Evolutionary conservation across 1,140 invertebrate genomes (phyloP).

Genomic region (Periplaneta americana): DNA sequence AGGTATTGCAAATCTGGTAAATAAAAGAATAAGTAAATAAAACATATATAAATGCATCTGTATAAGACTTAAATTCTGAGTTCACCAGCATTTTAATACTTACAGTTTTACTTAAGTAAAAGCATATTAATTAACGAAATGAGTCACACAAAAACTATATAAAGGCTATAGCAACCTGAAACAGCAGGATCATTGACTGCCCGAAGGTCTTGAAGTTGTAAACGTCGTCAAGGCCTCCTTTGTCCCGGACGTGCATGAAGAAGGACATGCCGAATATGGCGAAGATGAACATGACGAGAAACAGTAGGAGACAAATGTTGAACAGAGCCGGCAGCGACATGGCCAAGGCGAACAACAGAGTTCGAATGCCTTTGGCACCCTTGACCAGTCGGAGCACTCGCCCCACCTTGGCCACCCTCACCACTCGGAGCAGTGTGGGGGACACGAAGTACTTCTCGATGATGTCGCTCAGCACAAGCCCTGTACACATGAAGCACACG

Average conservation of each 20-base stretch:
- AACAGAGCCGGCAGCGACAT: conserved; percentile 97
- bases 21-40: no score
- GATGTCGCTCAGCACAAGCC: conserved; percentile 90
- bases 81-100: no score
- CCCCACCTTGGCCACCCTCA: conserved; percentile 95
- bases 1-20: no score
- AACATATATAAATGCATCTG: no score
- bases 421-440: conserved; percentile 92
- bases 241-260: conserved; percentile 95
- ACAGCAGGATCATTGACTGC: conserved; percentile 95
- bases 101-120: no score
- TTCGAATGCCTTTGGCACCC: conserved; percentile 95
- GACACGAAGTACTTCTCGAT: conserved; percentile 98
- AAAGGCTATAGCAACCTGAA: conserved; percentile 71
- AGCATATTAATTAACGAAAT: no score
- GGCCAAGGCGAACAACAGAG: conserved; percentile 92
- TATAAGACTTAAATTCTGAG: no score
- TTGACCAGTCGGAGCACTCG: conserved; percentile 94
- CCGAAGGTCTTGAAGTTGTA: conserved; percentile 99
- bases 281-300: conserved; percentile 99
- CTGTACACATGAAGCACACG: conserved; percentile 43
- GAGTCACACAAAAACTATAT: no score
- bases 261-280: conserved; percentile 99
- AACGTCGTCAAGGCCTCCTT: conserved; percentile 89
- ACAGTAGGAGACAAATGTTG: conserved; percentile 96